A percentile compares a stretch with the other conserved stretches of the same genome.
Conservation (phyloP, 1,140 invertebrate species). For the Conus ventricosus region DNA sequence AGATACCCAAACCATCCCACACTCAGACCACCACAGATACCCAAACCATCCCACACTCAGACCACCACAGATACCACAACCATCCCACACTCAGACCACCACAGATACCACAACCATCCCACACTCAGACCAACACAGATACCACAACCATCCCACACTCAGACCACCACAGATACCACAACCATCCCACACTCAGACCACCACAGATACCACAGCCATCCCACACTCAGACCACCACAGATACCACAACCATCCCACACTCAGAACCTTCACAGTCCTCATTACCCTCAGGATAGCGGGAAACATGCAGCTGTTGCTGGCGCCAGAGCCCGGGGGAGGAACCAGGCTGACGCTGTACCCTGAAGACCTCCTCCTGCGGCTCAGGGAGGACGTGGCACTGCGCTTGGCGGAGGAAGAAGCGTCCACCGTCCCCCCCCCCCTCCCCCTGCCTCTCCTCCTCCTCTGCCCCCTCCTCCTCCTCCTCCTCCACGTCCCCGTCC, state of each 20-base stretch:
- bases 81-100: neutral
- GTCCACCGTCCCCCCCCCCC: neutral
- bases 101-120: neutral
- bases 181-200: neutral
- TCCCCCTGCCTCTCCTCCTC: neutral
- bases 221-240: conserved; percentile 7
- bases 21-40: neutral
- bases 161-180: neutral
- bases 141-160: neutral
- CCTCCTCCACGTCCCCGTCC: neutral
- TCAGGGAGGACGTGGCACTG: neutral
- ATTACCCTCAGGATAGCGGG: conserved; percentile 7
- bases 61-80: neutral
- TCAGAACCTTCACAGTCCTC: neutral
- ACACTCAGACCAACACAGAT: neutral
- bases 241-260: neutral
- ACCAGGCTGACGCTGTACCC: neutral
- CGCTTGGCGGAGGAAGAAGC: neutral
- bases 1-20: neutral
- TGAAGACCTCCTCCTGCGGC: neutral
- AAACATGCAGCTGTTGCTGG: conserved; percentile 1
- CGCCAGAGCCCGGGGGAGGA: neutral
- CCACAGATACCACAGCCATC: neutral
- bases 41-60: neutral
- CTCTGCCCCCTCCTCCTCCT: neutral